Evolutionary conservation across 2,888 invertebrate genomes (phyloP).

Genomic region (Physocephala rufipes): DNA sequence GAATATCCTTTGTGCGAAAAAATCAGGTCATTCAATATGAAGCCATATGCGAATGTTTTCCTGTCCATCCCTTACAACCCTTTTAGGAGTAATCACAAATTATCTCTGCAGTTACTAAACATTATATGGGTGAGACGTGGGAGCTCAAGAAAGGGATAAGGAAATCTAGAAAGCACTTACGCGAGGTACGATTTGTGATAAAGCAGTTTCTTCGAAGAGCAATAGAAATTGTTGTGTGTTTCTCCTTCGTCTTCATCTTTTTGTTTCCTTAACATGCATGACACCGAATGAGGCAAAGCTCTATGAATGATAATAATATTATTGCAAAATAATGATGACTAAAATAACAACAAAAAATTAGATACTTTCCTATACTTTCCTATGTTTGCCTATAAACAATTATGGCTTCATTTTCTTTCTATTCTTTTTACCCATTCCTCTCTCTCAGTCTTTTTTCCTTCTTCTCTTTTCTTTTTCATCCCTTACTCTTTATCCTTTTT

Average conservation of each 20-base stretch:
- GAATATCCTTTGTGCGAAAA: not conserved
- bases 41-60: constrained; percentile 13
- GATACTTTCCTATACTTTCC: no score
- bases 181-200: constrained; percentile 35
- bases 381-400: constrained; percentile 10
- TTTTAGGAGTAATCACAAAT: constrained; percentile 14
- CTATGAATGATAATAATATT: no score
- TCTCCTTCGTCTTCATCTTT: not conserved
- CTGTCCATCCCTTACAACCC: constrained; percentile 14
- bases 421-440: constrained; percentile 3
- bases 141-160: no score
- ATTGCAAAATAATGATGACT: not conserved
- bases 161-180: not conserved
- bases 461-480: constrained; percentile 2
- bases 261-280: not conserved
- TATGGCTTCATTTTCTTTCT: constrained; percentile 8
- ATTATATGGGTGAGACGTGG: constrained; percentile 7
- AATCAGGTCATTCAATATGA: constrained; percentile 28
- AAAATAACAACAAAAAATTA: constrained; percentile 9
- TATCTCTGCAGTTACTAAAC: constrained; percentile 35
- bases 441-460: constrained; percentile 12
- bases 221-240: constrained; percentile 3
- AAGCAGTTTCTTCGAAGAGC: constrained; percentile 16
- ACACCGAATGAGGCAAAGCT: no score
- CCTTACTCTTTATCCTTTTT: not conserved